A percentile compares a stretch with the other conserved stretches of the same genome.
Evolutionary conservation across 2,113 vertebrate genomes (phyloP).

Genomic region (Columba livia): DNA sequence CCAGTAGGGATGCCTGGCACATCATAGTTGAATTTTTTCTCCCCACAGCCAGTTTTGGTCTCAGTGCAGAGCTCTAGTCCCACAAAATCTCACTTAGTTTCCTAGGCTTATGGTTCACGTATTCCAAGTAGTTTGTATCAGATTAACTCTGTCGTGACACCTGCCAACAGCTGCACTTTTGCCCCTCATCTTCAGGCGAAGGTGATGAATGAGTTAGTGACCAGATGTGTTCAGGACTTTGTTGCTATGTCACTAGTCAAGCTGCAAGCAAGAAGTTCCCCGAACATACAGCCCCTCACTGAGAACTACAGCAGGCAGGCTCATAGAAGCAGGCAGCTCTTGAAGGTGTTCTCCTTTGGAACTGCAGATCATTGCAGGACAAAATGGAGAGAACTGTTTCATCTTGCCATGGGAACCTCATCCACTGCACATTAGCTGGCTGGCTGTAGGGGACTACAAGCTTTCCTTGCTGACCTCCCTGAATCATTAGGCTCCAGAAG

Average conservation of each 20-base stretch:
- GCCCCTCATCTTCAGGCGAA: not conserved
- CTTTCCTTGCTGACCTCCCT: not conserved
- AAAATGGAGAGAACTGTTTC: not conserved
- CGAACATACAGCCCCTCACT: not conserved
- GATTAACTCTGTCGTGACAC: not conserved
- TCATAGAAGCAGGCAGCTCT: not conserved
- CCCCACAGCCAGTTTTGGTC: not conserved
- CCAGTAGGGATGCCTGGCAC: not conserved
- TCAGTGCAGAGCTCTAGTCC: not conserved
- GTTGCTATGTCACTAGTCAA: not conserved
- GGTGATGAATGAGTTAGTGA: not conserved
- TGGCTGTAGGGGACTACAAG: not conserved
- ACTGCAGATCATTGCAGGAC: not conserved
- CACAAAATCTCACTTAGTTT: not conserved
- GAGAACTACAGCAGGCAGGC: not conserved
- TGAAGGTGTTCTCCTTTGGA: not conserved
- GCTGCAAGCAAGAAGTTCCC: not conserved
- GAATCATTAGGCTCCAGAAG: not conserved
- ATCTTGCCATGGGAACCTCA: not conserved
- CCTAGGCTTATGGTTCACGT: not conserved
- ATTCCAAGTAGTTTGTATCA: not conserved
- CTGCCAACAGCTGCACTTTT: not conserved
- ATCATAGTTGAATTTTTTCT: not conserved
- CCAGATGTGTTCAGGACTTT: not conserved
- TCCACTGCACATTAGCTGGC: not conserved